Evolutionary conservation across 2,113 vertebrate species (phyloP).

Genomic region (Misgurnus anguillicaudatus): DNA sequence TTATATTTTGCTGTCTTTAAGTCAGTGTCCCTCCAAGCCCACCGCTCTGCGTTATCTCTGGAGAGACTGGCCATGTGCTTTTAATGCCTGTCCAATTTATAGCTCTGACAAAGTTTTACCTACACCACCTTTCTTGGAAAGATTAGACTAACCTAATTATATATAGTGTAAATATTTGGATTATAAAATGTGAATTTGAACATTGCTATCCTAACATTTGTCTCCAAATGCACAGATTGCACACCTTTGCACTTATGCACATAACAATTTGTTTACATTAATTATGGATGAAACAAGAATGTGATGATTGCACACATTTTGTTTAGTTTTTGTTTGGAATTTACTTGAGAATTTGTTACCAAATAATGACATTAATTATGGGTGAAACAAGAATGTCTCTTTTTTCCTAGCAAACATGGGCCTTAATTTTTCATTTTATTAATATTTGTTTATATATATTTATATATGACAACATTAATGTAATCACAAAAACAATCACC

Average conservation of each 20-base stretch:
- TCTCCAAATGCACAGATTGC: no score
- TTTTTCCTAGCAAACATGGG: background rate
- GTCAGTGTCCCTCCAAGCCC: background rate
- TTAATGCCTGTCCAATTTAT: constrained; percentile 84
- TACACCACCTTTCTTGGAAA: constrained; percentile 84
- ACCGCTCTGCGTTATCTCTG: constrained; percentile 85
- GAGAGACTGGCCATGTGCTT: constrained; percentile 86
- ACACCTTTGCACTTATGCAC: no score
- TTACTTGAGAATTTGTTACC: no score
- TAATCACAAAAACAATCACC: no score
- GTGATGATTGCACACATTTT: no score
- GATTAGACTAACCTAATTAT: constrained; percentile 15
- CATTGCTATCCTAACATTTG: no score
- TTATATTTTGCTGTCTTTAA: constrained; percentile 50
- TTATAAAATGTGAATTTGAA: background rate
- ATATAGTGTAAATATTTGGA: background rate
- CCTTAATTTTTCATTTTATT: no score
- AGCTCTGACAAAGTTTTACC: constrained; percentile 73
- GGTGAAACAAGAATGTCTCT: no score
- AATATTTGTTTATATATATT: no score
- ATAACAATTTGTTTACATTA: background rate
- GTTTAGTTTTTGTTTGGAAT: no score
- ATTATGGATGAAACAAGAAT: background rate
- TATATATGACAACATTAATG: no score
- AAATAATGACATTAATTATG: no score